phyloP scores from a whole-genome alignment of 2,113 vertebrate genomes.

The Formicarius rufipectus region DNA sequence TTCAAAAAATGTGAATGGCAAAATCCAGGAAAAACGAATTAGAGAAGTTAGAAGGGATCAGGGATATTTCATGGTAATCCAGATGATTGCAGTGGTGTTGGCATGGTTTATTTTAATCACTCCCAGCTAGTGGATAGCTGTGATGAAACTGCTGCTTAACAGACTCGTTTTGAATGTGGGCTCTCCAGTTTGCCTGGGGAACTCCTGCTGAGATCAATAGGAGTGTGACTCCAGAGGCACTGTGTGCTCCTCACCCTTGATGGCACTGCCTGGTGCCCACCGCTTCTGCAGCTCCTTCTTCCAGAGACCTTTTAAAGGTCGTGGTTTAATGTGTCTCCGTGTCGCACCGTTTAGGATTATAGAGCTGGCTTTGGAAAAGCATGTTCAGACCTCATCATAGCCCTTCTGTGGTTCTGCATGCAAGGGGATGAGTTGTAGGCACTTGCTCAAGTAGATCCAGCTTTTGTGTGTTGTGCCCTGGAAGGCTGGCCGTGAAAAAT shows the following conservation, averaged over 20 bases:
- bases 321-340: rapidly evolving
- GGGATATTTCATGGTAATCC: background rate
- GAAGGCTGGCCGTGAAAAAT: constrained; percentile 72
- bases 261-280: background rate
- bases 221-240: background rate
- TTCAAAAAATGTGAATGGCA: background rate
- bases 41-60: background rate
- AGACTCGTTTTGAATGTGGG: background rate
- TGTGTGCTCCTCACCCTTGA: background rate
- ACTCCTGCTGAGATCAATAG: background rate
- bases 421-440: background rate
- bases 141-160: background rate
- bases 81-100: background rate
- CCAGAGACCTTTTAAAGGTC: background rate
- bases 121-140: background rate
- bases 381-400: background rate
- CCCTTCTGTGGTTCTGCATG: background rate
- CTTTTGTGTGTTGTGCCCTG: constrained; percentile 43
- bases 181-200: background rate
- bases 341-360: background rate
- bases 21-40: rapidly evolving
- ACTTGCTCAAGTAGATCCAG: background rate
- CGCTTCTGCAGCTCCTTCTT: background rate
- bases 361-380: constrained; percentile 14
- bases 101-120: background rate